phyloP scores from a whole-genome alignment of 2,888 invertebrate genomes.

The Coenonympha glycerion region DNA sequence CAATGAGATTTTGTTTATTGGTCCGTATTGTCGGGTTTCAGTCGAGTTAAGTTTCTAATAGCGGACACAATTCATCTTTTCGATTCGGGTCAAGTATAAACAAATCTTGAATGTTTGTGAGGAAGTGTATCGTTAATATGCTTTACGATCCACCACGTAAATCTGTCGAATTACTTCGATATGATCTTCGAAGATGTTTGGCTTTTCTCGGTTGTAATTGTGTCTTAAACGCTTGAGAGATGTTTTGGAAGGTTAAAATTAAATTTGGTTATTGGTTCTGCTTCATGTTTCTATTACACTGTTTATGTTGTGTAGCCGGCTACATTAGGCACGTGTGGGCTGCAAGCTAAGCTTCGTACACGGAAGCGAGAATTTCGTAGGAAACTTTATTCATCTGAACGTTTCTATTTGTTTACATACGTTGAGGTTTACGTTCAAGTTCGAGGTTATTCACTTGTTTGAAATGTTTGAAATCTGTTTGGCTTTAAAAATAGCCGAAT shows the following conservation, averaged over 20 bases:
- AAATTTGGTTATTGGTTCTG: conserved; percentile 24
- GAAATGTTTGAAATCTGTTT: not conserved
- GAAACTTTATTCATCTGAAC: conserved; percentile 56
- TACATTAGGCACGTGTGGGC: conserved; percentile 50
- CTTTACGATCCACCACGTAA: conserved; percentile 24
- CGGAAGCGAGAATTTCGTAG: conserved; percentile 56
- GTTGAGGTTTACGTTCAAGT: conserved; percentile 57
- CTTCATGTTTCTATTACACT: conserved; percentile 27
- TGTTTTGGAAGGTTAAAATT: conserved; percentile 25
- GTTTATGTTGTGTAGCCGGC: conserved; percentile 39
- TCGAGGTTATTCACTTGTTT: conserved; percentile 56
- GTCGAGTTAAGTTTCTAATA: conserved; percentile 14
- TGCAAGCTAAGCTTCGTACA: too few species aligned
- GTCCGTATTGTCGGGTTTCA: conserved; percentile 9
- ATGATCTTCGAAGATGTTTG: conserved; percentile 18
- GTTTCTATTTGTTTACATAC: conserved; percentile 54
- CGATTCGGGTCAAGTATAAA: conserved; percentile 27
- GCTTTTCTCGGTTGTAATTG: conserved; percentile 9
- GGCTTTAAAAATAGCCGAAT: not conserved
- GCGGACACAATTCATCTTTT: conserved; percentile 22
- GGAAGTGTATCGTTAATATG: conserved; percentile 27
- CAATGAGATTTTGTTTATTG: not conserved
- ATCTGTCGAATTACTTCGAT: conserved; percentile 20
- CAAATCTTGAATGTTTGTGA: conserved; percentile 21
- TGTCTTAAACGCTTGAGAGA: conserved; percentile 15